These are phyloP conservation scores for Hirundo rustica DNA, from an alignment of 2,797 vertebrate species.

Conservation along the genomic window DNA sequence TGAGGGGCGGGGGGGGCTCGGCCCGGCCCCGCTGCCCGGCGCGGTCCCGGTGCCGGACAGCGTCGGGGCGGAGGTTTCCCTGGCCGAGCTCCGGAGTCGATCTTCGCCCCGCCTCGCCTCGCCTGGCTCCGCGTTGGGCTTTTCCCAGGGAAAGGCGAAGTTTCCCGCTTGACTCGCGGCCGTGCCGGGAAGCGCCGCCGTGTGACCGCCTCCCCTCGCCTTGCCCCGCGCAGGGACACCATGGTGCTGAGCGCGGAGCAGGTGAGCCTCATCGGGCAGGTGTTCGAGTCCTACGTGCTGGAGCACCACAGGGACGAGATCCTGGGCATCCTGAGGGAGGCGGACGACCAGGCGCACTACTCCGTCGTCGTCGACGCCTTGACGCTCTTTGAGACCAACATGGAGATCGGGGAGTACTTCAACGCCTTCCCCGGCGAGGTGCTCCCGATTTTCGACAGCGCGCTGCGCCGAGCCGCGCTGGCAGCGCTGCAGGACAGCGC, in stretches of 20 bases:
- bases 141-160: background rate
- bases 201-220: background rate
- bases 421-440: conserved; percentile 86
- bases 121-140: background rate
- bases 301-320: conserved; percentile 87
- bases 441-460: conserved; percentile 85
- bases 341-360: conserved; percentile 80
- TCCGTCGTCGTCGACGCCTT: conserved; percentile 89
- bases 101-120: no score
- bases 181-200: accelerated
- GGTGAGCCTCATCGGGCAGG: conserved; percentile 81
- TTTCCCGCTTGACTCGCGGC: accelerated
- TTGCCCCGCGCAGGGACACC: background rate
- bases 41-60: no score
- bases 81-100: accelerated
- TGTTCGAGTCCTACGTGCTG: conserved; percentile 86
- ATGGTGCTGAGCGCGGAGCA: conserved; percentile 82
- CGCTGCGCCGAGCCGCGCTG: conserved; percentile 78
- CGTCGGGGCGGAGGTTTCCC: accelerated
- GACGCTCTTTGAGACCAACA: conserved; percentile 93
- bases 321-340: conserved; percentile 76
- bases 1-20: background rate
- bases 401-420: conserved; percentile 95
- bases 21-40: accelerated
- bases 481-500: conserved; percentile 60